Evolutionary conservation across 2,113 vertebrate species (phyloP).

Genomic region (Oceanites oceanicus): DNA sequence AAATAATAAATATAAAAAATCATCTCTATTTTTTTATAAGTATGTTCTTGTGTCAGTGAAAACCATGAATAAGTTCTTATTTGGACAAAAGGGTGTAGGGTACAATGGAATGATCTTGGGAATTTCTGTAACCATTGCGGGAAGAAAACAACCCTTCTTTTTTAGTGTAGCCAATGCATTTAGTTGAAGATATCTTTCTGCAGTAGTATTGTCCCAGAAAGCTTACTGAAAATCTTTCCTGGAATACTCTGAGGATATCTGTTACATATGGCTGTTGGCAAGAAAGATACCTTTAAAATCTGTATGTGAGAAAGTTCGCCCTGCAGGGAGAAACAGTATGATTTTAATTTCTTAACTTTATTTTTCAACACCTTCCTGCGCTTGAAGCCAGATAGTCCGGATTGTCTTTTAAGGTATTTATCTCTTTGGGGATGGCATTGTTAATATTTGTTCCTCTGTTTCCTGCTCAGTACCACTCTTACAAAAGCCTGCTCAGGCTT

Average conservation of each 20-base stretch:
- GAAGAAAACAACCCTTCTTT: background rate
- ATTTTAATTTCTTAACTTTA: background rate
- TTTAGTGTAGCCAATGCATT: background rate
- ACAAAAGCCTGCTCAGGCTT: background rate
- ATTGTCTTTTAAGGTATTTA: background rate
- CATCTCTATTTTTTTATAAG: background rate
- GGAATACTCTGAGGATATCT: constrained; percentile 1
- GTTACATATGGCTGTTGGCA: background rate
- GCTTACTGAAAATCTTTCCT: background rate
- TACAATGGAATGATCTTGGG: background rate
- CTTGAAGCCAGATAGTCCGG: background rate
- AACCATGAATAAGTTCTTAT: background rate
- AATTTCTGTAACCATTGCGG: background rate
- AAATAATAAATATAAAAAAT: background rate
- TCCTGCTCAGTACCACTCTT: background rate
- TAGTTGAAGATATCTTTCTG: background rate
- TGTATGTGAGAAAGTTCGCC: background rate
- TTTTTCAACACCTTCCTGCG: background rate
- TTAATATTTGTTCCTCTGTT: background rate
- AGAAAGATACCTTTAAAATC: background rate
- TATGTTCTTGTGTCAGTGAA: background rate
- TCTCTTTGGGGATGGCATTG: background rate
- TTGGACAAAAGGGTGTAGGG: background rate
- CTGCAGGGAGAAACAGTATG: background rate
- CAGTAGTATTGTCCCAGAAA: background rate